These are phyloP conservation scores for Labia minor DNA, from an alignment of 2,888 invertebrate species.

Conservation along the genomic window DNA sequence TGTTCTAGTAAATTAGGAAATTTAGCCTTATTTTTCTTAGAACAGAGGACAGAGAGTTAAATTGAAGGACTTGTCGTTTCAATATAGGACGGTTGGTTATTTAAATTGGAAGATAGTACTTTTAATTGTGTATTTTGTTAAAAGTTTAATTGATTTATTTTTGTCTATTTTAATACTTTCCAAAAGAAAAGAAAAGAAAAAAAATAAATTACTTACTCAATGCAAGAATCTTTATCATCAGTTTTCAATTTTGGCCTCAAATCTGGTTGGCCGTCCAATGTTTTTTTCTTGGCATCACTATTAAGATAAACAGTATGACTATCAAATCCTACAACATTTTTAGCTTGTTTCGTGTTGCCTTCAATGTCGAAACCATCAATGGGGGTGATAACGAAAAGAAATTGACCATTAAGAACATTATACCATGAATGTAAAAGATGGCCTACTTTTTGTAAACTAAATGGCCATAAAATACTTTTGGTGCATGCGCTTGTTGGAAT, in stretches of 20 bases:
- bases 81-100: too few relatives aligned
- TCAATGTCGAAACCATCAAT: conserved; percentile 44
- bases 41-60: too few relatives aligned
- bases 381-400: conserved; percentile 50
- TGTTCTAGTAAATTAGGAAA: too few relatives aligned
- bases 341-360: conserved; percentile 42
- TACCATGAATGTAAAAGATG: not conserved
- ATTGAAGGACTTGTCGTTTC: too few relatives aligned
- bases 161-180: too few relatives aligned
- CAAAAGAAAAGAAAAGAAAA: too few relatives aligned
- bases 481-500: conserved; percentile 53
- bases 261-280: conserved; percentile 44
- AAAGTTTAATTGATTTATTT: too few relatives aligned
- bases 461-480: conserved; percentile 32
- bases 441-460: conserved; percentile 37
- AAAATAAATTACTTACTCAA: not conserved
- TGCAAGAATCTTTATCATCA: not conserved
- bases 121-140: too few relatives aligned
- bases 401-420: conserved; percentile 39
- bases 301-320: conserved; percentile 49
- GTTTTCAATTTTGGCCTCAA: conserved; percentile 31
- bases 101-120: too few relatives aligned
- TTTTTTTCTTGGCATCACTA: conserved; percentile 53
- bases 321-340: conserved; percentile 38
- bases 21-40: too few relatives aligned